Base-by-base conservation (phyloP, 2,888 invertebrate genomes). In the Apamea anceps region DNA sequence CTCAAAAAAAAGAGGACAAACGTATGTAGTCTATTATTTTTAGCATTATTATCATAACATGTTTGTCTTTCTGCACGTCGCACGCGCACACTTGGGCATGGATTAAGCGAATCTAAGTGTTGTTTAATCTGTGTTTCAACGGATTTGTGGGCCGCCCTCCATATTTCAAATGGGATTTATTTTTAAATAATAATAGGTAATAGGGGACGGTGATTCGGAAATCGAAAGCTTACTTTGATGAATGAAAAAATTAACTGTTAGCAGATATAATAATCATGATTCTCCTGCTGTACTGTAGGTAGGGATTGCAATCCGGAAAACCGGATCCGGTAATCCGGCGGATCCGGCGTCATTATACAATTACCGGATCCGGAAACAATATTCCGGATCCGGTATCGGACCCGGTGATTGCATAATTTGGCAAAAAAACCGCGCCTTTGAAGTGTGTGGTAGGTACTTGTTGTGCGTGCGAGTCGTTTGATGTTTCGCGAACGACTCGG, bases 61-160 rank as follows among this genome's bases (percentile, higher is more conserved):
- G 28, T 85, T 87, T 85, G 32, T 72, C 37, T 77, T 57, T 71
- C 72, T 75, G 51, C 28, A n/a, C 57, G 12, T 54, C 72, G 85
- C 88, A 85, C 88, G 82, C 77, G 86, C 66, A 45, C 70, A 72
- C 72, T 80, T 21, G 32, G 80, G 77, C 68, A 37, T 73, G 72
- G 88, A 87, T 85, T 80, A 80, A 85, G 75, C 57, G 77, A 87
- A 75, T 77, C 77, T 66, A 70, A 85, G 88, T 75, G 66, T 42
- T 85, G 72, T 87, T 73, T 85, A 85, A 75, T 87, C 87, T 85
- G 48, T 80, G 15, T 75, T 85, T 25, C 75, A 71, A 68, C 45
- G 68, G 80, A 75, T 85, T 84, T 72, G 42, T 21, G 72, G 66
- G 15, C 28, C 65, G 12, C 79, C 77, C 85, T 80, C 62, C 25